Base-by-base conservation (phyloP, 2,113 vertebrate species). In the Rutilus rutilus region DNA sequence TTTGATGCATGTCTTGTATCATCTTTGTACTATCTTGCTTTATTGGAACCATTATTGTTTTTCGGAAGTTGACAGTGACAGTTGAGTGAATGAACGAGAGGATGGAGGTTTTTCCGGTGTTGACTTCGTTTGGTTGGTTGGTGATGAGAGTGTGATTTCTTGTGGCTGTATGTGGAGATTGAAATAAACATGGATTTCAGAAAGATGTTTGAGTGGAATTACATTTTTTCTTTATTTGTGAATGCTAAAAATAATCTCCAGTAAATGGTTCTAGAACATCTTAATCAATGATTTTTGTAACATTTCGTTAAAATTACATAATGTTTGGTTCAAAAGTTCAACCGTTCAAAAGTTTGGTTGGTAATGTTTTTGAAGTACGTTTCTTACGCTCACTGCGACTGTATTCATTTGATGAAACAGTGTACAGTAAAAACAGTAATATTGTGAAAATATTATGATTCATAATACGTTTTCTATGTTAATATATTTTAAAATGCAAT, bases 141-240 rank as follows among this genome's bases (percentile, higher is more conserved):
- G 50, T 83, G 36, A 71, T 82, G 80, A 87, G 83, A 71, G 57
- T 78, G n/a, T 62, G 82, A 62, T 76, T 82, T 62, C 89, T 57
- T 91, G 92, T 94, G 91, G 92, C 93, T 94, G 91, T 91, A 90
- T 87, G 74, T 85, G 87, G 83, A 84, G 86, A 91, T 92, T 90
- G 92, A 92, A 95, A 94, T 94, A 95, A 95, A 95, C 80, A 87
- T 92, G 85, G 74, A 87, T 86, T 87, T 84, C 76, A 76, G 50
- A 81, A 86, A 33, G 47, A 86, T 25, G 6, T 54, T 54, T n/a
- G 15, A 50, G 27, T 27, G 60, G 33, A 65, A 25, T 47, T 64
- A 0, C 1, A 30, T 52, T 47, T 45, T 39, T 42, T 64, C 30
- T 77, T 80, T 25, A 42, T 80, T 39, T 62, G 21, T 15, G 30